Evolutionary conservation across 1,140 invertebrate species (phyloP).

Genomic region (Drosophila quadrilineata): DNA sequence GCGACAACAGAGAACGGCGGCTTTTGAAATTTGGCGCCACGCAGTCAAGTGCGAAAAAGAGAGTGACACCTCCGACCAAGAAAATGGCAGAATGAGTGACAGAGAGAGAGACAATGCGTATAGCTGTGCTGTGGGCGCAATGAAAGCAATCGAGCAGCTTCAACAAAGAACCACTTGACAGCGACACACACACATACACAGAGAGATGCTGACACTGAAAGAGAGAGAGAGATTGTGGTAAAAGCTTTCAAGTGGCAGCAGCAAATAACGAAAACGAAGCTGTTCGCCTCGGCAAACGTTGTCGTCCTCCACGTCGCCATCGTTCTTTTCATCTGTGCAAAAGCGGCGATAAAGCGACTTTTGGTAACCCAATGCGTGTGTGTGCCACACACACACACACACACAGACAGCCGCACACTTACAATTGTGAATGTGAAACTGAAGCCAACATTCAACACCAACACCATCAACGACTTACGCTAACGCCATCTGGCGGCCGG

Average conservation of each 20-base stretch:
- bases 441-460: conserved; percentile 55
- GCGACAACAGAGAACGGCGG: too few species aligned
- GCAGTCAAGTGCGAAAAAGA: conserved; percentile 5
- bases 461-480: conserved; percentile 42
- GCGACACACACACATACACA: conserved; percentile 29
- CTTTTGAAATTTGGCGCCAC: conserved; percentile 77
- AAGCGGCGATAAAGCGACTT: conserved; percentile 42
- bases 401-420: conserved; percentile 12
- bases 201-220: conserved; percentile 17
- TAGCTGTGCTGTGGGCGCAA: conserved; percentile 44
- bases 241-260: conserved; percentile 75
- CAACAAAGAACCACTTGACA: conserved; percentile 74
- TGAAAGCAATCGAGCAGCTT: conserved; percentile 27
- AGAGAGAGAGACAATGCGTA: conserved; percentile 19
- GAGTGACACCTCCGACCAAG: too few species aligned
- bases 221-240: conserved; percentile 56
- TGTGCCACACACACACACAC: conserved; percentile 24
- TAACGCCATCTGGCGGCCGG: conserved; percentile 76
- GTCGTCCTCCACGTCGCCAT: conserved; percentile 13
- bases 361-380: conserved; percentile 55
- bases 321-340: conserved; percentile 52
- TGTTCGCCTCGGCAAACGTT: conserved; percentile 30
- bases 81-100: too few species aligned
- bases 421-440: conserved; percentile 52
- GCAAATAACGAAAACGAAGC: conserved; percentile 49